A percentile compares a stretch with the other conserved stretches of the same genome.
Evolutionary conservation across 2,888 invertebrate species (phyloP).

Genomic region (Ectobius pallidus): DNA sequence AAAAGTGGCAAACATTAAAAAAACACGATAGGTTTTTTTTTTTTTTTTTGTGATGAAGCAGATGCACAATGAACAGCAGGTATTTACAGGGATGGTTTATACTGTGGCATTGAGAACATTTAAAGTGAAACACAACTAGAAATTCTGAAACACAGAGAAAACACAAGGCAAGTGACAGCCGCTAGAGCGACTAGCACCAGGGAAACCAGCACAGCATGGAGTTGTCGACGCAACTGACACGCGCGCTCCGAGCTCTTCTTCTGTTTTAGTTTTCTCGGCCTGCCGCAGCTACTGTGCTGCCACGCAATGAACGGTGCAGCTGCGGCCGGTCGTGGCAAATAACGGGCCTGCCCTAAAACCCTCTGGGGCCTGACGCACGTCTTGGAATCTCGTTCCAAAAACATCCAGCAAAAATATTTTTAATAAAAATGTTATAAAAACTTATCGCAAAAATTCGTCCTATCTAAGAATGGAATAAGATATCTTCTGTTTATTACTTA

Average conservation of each 20-base stretch:
- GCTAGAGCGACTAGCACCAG: not conserved
- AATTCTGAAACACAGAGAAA: not conserved
- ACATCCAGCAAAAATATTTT: no score
- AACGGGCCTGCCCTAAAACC: not conserved
- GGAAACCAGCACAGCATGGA: no score
- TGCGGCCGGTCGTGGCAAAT: not conserved
- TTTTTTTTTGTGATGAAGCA: no score
- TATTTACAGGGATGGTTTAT: no score
- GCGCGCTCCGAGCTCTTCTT: conserved; percentile 7
- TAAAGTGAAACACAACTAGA: not conserved
- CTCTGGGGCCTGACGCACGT: not conserved
- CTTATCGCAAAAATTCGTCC: no score
- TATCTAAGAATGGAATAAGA: no score
- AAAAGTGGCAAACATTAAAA: no score
- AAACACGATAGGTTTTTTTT: no score
- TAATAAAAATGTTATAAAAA: no score
- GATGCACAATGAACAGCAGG: no score
- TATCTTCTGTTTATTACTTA: no score
- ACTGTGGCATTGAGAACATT: no score
- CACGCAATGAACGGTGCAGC: not conserved
- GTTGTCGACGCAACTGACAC: not conserved
- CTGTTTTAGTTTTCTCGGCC: not conserved
- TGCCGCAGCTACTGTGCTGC: conserved; percentile 12
- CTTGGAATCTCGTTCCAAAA: not conserved
- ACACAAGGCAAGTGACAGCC: not conserved